A percentile compares a stretch with the other conserved stretches of the same genome.
These are phyloP conservation scores for Rhimphoctona megacephalus DNA, from an alignment of 2,888 invertebrate species.

Conservation along the genomic window DNA sequence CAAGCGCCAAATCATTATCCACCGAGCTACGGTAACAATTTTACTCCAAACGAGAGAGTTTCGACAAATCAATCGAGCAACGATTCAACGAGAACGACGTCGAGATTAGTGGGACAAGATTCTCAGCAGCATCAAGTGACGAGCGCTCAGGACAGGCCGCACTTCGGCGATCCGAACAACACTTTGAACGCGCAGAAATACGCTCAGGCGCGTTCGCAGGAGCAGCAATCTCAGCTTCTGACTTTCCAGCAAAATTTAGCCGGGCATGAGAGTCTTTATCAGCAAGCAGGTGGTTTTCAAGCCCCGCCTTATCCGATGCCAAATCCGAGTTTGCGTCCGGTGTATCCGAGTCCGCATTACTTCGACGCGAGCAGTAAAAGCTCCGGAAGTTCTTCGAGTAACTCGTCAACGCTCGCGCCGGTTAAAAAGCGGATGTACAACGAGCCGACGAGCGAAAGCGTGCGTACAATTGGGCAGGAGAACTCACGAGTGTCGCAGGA, in stretches of 20 bases:
- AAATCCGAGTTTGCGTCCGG: constrained; percentile 78
- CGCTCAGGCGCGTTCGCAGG: constrained; percentile 76
- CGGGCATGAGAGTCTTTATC: constrained; percentile 80
- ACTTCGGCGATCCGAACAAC: constrained; percentile 75
- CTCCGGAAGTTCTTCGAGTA: constrained; percentile 65
- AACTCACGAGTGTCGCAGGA: constrained; percentile 76
- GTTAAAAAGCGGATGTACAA: constrained; percentile 82
- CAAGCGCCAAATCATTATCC: constrained; percentile 79
- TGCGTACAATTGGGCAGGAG: constrained; percentile 76
- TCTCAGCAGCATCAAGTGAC: constrained; percentile 73
- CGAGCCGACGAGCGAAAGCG: constrained; percentile 74
- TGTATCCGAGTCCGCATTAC: constrained; percentile 81
- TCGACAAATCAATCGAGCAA: constrained; percentile 61
- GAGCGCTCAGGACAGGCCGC: constrained; percentile 73
- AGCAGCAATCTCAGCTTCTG: constrained; percentile 78
- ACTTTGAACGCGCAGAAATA: constrained; percentile 76
- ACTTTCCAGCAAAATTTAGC: constrained; percentile 80
- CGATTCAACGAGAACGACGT: constrained; percentile 74
- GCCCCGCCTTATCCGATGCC: constrained; percentile 81
- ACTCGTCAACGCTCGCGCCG: constrained; percentile 77
- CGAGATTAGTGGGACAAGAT: constrained; percentile 74
- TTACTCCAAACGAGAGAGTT: constrained; percentile 70
- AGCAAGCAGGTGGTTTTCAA: constrained; percentile 79
- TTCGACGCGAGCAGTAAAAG: constrained; percentile 79
- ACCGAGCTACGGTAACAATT: constrained; percentile 77